Evolutionary conservation across 2,113 vertebrate genomes (phyloP).

Genomic region (Anser brachyrhynchus): DNA sequence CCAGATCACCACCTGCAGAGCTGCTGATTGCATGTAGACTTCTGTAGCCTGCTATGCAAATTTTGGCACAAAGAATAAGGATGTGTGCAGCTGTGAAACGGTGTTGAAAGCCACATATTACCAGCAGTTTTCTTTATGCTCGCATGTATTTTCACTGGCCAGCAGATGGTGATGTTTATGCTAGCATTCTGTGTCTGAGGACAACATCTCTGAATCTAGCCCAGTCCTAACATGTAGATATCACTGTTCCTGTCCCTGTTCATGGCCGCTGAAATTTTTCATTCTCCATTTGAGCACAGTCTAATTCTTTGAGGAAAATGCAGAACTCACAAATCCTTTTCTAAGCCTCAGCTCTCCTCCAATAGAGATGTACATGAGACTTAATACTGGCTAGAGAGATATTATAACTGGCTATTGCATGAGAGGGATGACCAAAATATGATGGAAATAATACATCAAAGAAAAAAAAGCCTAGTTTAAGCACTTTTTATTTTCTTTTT

Average conservation of each 20-base stretch:
- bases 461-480: neutral
- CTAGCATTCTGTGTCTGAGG: neutral
- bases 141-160: constrained; percentile 3
- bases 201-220: neutral
- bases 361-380: neutral
- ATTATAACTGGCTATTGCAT: neutral
- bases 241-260: neutral
- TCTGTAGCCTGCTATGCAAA: neutral
- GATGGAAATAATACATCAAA: neutral
- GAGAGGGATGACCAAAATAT: neutral
- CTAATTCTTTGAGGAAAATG: neutral
- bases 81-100: neutral
- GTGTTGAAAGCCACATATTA: fast-evolving
- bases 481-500: neutral
- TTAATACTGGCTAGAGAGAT: neutral
- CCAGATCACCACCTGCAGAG: neutral
- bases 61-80: fast-evolving
- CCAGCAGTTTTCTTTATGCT: neutral
- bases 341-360: neutral
- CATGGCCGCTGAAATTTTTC: neutral
- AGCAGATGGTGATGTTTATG: constrained; percentile 40
- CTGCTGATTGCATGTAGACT: neutral
- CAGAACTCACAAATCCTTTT: neutral
- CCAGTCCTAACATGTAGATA: neutral
- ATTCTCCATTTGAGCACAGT: neutral